Evolutionary conservation across 2,113 vertebrate species (phyloP), one percentile per base, ranked within the genome.

Genomic region (Nycticorax nycticorax): DNA sequence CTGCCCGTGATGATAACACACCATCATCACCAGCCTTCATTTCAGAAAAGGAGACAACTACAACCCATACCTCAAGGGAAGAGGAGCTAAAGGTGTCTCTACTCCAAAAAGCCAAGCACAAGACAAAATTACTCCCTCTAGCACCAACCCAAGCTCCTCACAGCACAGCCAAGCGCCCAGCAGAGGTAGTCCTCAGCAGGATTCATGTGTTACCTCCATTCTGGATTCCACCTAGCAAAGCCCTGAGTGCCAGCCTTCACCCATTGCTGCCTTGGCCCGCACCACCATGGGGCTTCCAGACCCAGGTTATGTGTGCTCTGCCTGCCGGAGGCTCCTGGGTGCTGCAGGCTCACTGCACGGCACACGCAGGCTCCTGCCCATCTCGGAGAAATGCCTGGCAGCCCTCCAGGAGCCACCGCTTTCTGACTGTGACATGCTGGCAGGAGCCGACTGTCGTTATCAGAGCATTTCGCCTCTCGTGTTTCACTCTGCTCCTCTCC

Each of bases 221-320:
- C 33, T 57, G 71, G 50, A 66, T 28, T 35, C 35, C 74, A 9
- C 7, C 20, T 19, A 37, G 56, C 56, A 74, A 39, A 82, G 8
- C 26, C 53, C 37, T 64, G 53, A 7, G 7, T 45, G 24, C 24
- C 73, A 84, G 43, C 27, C 56, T 88, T 76, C 63, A n/a, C 35
- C 23, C 48, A 71, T 33, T 19, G 12, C n/a, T 69, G 18, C 32
- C 24, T 83, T 27, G 22, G 63, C 37, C 15, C 13, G 5, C 23
- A 52, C 35, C 35, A 64, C 30, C 53, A 19, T 0, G 18, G 47
- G 35, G 15, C 27, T 80, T 72, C 52, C 56, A 90, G 43, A 18
- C 6, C 4, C 45, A 18, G 63, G 37, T 18, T 20, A 21, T 0
- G 1, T 7, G 41, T 14, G 14, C 18, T 1, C 57, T 37, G 35